Percentiles rank a stretch among this genome's conserved stretches.
Conservation (phyloP, 2,113 vertebrate species). For the Labeo catla region DNA sequence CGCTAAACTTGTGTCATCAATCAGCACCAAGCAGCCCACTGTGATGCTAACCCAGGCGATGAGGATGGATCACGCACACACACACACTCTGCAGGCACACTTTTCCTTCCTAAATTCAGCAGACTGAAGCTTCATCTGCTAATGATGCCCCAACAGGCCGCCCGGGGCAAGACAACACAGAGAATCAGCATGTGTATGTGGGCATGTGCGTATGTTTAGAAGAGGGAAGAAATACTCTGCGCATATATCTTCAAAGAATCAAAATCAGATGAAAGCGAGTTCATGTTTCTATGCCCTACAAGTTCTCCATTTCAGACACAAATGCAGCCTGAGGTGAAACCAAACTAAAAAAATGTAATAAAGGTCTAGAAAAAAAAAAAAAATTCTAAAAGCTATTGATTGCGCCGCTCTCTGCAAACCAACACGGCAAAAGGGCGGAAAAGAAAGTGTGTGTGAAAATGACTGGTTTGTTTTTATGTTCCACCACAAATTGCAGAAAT, state of each 20-base stretch:
- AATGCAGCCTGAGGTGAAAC: conserved; percentile 48
- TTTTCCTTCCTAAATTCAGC: conserved; percentile 34
- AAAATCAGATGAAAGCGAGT: conserved; percentile 6
- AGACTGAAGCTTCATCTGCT: conserved; percentile 26
- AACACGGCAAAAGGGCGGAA: conserved; percentile 2
- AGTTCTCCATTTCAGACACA: neutral
- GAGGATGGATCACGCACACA: conserved; percentile 39
- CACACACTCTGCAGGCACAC: neutral
- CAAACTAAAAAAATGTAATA: conserved; percentile 66
- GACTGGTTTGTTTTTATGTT: conserved; percentile 39
- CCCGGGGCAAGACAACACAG: conserved; percentile 43
- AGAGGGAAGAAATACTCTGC: neutral
- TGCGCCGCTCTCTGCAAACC: conserved; percentile 38
- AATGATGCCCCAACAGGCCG: conserved; percentile 49
- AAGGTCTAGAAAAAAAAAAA: conserved; percentile 66
- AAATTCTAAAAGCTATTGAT: conserved; percentile 64
- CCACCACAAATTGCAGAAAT: conserved; percentile 24
- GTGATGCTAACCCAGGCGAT: conserved; percentile 13
- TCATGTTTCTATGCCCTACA: neutral
- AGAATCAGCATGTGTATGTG: conserved; percentile 22
- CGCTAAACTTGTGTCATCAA: conserved; percentile 42
- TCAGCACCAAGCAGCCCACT: conserved; percentile 43
- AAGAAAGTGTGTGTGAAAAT: conserved; percentile 22
- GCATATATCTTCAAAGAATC: conserved; percentile 13
- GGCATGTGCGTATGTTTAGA: neutral